Base-by-base conservation (phyloP, 2,888 invertebrate species). In the Pyrrhia umbra region DNA sequence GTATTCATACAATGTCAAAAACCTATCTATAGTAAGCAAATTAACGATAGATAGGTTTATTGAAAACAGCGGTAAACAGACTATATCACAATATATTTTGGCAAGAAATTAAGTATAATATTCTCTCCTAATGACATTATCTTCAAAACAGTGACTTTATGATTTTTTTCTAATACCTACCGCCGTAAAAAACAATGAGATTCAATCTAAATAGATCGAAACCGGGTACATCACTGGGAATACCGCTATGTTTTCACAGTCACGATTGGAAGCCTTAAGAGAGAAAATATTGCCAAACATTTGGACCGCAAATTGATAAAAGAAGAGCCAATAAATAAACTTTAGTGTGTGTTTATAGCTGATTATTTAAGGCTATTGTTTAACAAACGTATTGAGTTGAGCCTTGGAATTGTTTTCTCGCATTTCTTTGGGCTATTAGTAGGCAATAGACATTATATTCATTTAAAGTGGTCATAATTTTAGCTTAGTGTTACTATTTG, bases 221-320 rank as follows among this genome's bases (percentile, higher is more conserved):
- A 8, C 15, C 2, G 0, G 4, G 4, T 8, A 27, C 61, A 20
- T 47, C 61, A 49, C 16, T 3, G 37, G 6, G 13, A 72, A 42
- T 46, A 20, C 23, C 0, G 0, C 13, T 3, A 43, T 23, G 20
- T 54, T 50, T 57, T 51, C 51, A 46, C 65, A 65, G 75, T 64
- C 68, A 57, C 78, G 74, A 79, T 78, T 68, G 63, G 63, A 61
- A 74, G 84, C 72, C 82, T 84, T 77, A 76, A 56, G 71, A 66
- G 77, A 79, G 68, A 84, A 86, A 84, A 85, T 85, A 85, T 84
- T 60, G 81, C 79, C 59, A 66, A 80, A 79, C 77, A 80, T 81
- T 83, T 74, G 54, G 43, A 69, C 80, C 80, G 45, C 80, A 78
- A 85, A 82, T 82, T 82, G 84, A 82, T 83, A 83, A 85, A 79